These are phyloP conservation scores for Potorous gilbertii DNA, from an alignment of 2,797 vertebrate genomes.

Conservation along the genomic window DNA sequence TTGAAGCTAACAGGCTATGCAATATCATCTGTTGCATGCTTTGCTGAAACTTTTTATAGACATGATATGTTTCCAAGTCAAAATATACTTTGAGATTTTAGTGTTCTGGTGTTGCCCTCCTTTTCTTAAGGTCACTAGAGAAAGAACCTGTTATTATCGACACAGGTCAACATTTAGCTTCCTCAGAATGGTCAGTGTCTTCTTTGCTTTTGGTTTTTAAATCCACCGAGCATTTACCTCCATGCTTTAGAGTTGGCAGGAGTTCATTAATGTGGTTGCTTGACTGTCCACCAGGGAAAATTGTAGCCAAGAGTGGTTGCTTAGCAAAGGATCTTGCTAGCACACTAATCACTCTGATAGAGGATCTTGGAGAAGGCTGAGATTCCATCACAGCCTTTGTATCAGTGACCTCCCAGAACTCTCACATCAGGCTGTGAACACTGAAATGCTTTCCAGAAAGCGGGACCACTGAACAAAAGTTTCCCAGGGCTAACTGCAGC, in stretches of 20 bases:
- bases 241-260: background rate
- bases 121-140: background rate
- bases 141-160: background rate
- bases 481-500: background rate
- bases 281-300: slow-evolving; percentile 14
- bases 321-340: background rate
- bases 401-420: background rate
- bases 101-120: slow-evolving; percentile 26
- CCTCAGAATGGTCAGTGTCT: background rate
- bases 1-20: slow-evolving; percentile 54
- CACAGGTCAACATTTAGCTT: slow-evolving; percentile 12
- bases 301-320: slow-evolving; percentile 1
- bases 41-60: slow-evolving; percentile 48
- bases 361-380: background rate
- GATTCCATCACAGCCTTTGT: background rate
- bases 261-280: slow-evolving; percentile 3
- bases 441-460: background rate
- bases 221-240: background rate
- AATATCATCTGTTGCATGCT: background rate
- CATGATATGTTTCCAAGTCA: slow-evolving; percentile 47
- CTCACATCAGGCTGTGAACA: background rate
- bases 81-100: slow-evolving; percentile 29
- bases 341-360: background rate
- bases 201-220: background rate
- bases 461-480: background rate